Conservation (phyloP, 2,797 vertebrate species). For the Enteromius radiatus region DNA sequence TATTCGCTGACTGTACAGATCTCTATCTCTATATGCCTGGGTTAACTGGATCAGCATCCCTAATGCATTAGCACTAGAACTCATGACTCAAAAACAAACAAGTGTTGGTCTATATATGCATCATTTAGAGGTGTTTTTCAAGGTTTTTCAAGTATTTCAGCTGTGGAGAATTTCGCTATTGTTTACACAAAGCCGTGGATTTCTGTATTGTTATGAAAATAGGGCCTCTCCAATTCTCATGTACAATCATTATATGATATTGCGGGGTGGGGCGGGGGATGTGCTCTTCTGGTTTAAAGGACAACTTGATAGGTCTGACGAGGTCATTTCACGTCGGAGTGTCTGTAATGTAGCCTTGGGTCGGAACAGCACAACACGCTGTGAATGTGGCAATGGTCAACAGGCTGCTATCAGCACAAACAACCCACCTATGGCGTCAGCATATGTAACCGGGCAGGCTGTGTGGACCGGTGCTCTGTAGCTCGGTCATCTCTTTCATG, state of each 20-base stretch:
- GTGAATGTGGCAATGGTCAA: conserved; percentile 36
- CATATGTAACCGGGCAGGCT: conserved; percentile 44
- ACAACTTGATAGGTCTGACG: conserved; percentile 31
- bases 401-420: conserved; percentile 55
- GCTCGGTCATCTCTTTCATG: not conserved
- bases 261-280: conserved; percentile 32
- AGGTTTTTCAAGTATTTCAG: not conserved
- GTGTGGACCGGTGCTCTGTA: not conserved
- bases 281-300: conserved; percentile 39
- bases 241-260: conserved; percentile 39
- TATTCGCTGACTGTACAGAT: not conserved
- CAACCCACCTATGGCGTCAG: conserved; percentile 55
- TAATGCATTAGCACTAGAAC: not conserved
- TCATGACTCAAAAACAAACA: not conserved
- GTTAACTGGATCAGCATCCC: not conserved
- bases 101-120: not conserved
- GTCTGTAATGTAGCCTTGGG: conserved; percentile 37
- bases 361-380: conserved; percentile 18
- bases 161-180: conserved; percentile 19
- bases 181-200: conserved; percentile 19
- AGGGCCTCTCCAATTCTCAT: conserved; percentile 35
- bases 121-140: conserved; percentile 19
- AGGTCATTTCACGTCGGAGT: conserved; percentile 24
- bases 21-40: not conserved
- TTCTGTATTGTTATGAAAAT: conserved; percentile 41